Evolutionary conservation across 1,140 invertebrate genomes (phyloP).

Genomic region (Drosophila triauraria): DNA sequence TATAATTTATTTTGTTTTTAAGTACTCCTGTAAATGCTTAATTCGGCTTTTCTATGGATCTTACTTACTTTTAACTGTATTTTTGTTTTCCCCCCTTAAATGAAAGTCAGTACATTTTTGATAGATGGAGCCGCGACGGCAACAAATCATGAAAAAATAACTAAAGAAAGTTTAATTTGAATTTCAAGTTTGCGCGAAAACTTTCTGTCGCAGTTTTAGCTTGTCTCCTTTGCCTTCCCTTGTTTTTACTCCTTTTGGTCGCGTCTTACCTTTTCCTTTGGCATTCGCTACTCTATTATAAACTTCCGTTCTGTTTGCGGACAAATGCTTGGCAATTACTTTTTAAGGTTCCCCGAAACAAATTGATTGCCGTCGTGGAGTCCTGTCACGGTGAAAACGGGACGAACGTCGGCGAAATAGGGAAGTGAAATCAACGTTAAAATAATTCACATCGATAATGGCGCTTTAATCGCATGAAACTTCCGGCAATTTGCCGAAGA

Average conservation of each 20-base stretch:
- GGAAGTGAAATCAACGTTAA: conserved; percentile 60
- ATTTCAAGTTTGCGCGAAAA: conserved; percentile 73
- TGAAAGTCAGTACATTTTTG: conserved; percentile 52
- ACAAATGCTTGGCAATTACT: conserved; percentile 78
- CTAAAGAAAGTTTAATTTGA: conserved; percentile 79
- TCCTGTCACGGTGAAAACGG: conserved; percentile 4
- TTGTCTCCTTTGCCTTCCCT: conserved; percentile 6
- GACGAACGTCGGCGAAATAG: not conserved
- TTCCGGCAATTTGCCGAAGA: conserved; percentile 78
- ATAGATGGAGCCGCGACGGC: conserved; percentile 53
- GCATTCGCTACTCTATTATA: conserved; percentile 46
- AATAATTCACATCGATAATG: conserved; percentile 83
- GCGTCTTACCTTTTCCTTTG: conserved; percentile 15
- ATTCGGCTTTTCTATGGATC: not conserved
- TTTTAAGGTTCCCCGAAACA: conserved; percentile 68
- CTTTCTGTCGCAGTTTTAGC: conserved; percentile 47
- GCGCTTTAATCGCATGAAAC: conserved; percentile 80
- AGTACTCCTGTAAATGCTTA: not conserved
- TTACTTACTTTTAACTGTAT: not conserved
- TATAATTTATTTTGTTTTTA: not conserved
- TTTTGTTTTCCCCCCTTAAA: conserved; percentile 3
- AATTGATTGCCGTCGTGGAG: conserved; percentile 69
- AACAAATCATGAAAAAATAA: conserved; percentile 69
- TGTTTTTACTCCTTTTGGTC: not conserved
- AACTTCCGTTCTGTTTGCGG: conserved; percentile 50